Conservation (phyloP, 2,888 invertebrate species). For the Corythucha ciliata region DNA sequence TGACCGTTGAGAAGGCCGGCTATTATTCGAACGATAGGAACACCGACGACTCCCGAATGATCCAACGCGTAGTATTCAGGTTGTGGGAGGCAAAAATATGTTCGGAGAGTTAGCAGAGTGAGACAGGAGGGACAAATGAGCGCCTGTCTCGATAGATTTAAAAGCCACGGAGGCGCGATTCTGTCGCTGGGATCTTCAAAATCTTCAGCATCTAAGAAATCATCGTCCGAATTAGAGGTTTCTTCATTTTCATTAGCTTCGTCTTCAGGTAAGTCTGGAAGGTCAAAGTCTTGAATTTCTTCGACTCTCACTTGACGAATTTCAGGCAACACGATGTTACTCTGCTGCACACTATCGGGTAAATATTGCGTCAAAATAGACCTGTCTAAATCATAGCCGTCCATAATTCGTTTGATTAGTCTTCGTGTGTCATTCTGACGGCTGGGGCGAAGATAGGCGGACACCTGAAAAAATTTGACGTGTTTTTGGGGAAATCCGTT, state of each 20-base stretch:
- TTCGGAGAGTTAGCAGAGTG: constrained; percentile 55
- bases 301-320: no score
- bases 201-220: constrained; percentile 5
- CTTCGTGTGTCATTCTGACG: no score
- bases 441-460: constrained; percentile 52
- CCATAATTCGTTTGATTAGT: no score
- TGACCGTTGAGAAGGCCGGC: constrained; percentile 43
- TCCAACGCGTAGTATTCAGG: constrained; percentile 57
- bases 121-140: constrained; percentile 56
- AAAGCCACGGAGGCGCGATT: constrained; percentile 63
- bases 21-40: constrained; percentile 54
- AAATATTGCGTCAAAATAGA: no score
- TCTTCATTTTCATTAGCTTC: constrained; percentile 19
- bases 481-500: no score
- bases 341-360: no score
- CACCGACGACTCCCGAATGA: constrained; percentile 51
- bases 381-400: no score
- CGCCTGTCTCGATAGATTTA: constrained; percentile 51
- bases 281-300: no score
- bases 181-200: no score
- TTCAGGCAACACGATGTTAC: no score
- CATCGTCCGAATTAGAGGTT: constrained; percentile 15
- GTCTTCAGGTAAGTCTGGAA: no score
- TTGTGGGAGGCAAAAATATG: constrained; percentile 59
- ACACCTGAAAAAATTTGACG: constrained; percentile 41